Evolutionary conservation across 2,888 invertebrate genomes (phyloP), one percentile per base, ranked within the genome.

Genomic region (Phlogophora meticulosa): DNA sequence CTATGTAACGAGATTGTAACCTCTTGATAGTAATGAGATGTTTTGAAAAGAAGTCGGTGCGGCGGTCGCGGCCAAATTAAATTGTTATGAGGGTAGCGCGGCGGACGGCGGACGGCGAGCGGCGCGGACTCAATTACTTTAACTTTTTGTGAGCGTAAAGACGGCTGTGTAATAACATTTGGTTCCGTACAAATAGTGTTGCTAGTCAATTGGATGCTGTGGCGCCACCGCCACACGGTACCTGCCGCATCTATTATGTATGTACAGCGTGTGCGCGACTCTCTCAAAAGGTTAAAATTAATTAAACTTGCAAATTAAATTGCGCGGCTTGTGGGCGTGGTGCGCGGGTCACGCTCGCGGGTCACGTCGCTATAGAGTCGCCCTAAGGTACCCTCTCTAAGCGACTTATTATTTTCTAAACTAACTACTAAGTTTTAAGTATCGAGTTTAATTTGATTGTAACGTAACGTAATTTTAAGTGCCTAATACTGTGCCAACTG

Each of bases 261-360:
- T 85, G 78, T 79, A 82, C 74, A 66, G 69, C 75, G 62, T 63
- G 74, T 77, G 77, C 78, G 77, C 62, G 76, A 70, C 76, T 76
- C 81, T 77, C 81, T 81, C 82, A 77, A 89, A 90, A 89, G 88
- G 91, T 86, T 89, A 72, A 87, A 90, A 90, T 91, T 92, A 91
- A 92, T 92, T 91, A 90, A 91, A 91, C 87, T 90, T 91, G 87
- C 83, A 88, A 90, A 92, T 90, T 87, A 87, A 90, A 90, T 91
- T 84, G 90, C 45, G 34, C 13, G 20, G 38, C 49, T 10, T 34
- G 32, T n/a, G n/a, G 72, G 11, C 7, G 40, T 7, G 24, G 42
- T n/a, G 34, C 38, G 34, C 5, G 34, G 40, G 52, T 34, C 34
- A 45, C 45, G 9, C 28, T 45, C 20, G 40, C 15, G 28, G 43